phyloP scores from a whole-genome alignment of 2,797 vertebrate genomes.

The Cossypha niveicapilla region DNA sequence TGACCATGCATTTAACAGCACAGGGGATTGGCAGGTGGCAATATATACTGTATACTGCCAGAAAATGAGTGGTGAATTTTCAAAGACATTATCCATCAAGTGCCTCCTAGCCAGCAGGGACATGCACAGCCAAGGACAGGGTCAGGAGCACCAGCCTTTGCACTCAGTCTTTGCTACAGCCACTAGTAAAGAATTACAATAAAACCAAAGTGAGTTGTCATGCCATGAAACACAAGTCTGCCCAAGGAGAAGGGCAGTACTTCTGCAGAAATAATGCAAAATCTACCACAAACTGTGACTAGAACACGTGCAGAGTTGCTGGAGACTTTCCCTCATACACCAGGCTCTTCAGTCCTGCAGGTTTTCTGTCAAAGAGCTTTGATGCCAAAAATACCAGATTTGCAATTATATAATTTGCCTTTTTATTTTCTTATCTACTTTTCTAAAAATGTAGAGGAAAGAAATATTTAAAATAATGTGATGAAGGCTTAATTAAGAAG shows the following conservation, averaged over 20 bases:
- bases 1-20: neutral
- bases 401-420: neutral
- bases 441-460: neutral
- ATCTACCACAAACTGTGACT: neutral
- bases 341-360: neutral
- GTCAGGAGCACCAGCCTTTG: rapidly evolving
- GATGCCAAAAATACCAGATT: neutral
- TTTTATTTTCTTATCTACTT: neutral
- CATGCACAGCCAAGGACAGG: rapidly evolving
- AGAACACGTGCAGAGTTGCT: neutral
- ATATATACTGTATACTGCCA: neutral
- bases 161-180: neutral
- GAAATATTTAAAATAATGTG: neutral
- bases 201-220: neutral
- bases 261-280: neutral
- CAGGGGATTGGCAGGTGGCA: neutral
- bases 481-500: neutral
- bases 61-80: neutral
- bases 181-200: neutral
- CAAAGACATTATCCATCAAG: neutral
- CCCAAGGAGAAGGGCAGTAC: neutral
- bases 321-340: neutral
- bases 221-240: neutral
- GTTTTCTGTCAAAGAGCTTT: neutral
- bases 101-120: neutral